Evolutionary conservation across 2,888 invertebrate genomes (phyloP).

Genomic region (Ceraclea dissimilis): DNA sequence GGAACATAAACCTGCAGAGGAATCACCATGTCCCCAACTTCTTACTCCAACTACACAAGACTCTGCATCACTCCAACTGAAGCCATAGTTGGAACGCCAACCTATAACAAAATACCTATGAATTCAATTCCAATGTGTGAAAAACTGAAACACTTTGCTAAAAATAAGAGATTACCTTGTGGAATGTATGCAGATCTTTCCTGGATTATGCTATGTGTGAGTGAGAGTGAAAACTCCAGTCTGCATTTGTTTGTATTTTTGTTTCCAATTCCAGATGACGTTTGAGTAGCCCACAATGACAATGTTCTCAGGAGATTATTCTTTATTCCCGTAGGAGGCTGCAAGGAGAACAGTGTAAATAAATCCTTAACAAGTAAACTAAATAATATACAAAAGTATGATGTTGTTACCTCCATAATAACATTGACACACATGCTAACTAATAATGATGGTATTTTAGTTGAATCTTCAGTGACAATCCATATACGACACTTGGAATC

Average conservation of each 20-base stretch:
- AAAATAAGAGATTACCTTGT: conserved; percentile 46
- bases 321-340: conserved; percentile 80
- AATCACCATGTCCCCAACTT: conserved; percentile 11
- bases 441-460: conserved; percentile 64
- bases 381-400: background rate
- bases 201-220: conserved; percentile 84
- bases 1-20: conserved; percentile 27
- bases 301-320: conserved; percentile 71
- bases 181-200: conserved; percentile 90
- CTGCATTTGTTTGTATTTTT: conserved; percentile 39
- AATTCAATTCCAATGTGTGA: background rate
- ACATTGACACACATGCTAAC: conserved; percentile 69
- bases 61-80: conserved; percentile 43
- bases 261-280: conserved; percentile 21
- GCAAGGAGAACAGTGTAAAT: conserved; percentile 3
- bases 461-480: conserved; percentile 80
- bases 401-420: conserved; percentile 37
- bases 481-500: conserved; percentile 56
- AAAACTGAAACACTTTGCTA: background rate
- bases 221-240: conserved; percentile 60
- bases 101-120: conserved; percentile 30
- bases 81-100: conserved; percentile 42
- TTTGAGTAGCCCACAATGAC: conserved; percentile 54
- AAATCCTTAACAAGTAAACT: background rate
- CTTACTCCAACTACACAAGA: conserved; percentile 27